Evolutionary conservation across 2,797 vertebrate species (phyloP), one percentile per base, ranked within the genome.

Genomic region (Sebastes taczanowskii): DNA sequence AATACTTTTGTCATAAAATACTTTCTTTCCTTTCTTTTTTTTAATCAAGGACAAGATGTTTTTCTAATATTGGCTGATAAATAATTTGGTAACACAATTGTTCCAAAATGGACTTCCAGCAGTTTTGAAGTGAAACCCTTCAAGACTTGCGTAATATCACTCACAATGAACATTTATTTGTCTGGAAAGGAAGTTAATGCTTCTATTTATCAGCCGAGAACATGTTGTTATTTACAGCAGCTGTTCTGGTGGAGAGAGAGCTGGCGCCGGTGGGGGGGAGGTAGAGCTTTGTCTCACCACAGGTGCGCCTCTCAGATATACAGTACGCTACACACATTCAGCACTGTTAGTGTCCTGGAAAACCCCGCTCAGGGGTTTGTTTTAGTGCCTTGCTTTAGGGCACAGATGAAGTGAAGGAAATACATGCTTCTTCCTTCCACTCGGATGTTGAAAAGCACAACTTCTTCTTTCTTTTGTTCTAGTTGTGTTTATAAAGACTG

Each of bases 211-310:
- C 63, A 68, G 29, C 29, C 1, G 2, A 55, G 62, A 71, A 71
- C 55, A 76, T 49, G 56, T 60, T 67, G 62, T 55, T 68, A 82
- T 77, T 60, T 73, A 38, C 34, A 73, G 74, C 68, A 73, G 69
- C 46, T 72, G 56, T 71, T 72, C 20, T 46, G 68, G 42, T 56
- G 34, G 30, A 76, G 68, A 76, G 68, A 23, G 53, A 66, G 38
- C 62, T 82, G 80, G 46, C 56, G 38, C 38, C 13, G 7, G 46
- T 7, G 46, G 55, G 61, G 38, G 53, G 61, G 30, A 42, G 55
- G 73, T 1, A 38, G 30, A 52, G 60, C 71, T 56, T 38, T 56
- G 18, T 81, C 66, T 81, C 69, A 70, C 64, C 59, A 69, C 69
- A 70, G 71, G 69, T 83, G 75, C 14, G 5, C 59, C 35, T 64